These are phyloP conservation scores for Litoditis marina DNA, from an alignment of 2,888 invertebrate species.

Conservation along the genomic window DNA sequence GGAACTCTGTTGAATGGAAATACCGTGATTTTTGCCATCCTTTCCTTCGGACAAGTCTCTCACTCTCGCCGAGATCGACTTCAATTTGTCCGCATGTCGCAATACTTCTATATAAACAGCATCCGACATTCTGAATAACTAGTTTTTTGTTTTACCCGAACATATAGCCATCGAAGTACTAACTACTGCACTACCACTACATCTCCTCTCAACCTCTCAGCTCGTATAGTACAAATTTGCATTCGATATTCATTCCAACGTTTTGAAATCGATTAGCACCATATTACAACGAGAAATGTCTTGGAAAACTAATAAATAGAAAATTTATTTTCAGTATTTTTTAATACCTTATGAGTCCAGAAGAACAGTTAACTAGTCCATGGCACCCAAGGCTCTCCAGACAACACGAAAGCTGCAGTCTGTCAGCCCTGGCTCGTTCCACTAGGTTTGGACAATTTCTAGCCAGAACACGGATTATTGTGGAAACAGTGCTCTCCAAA, in stretches of 20 bases:
- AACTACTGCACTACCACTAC: too few species aligned
- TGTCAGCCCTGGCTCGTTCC: constrained; percentile 45
- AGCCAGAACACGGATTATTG: constrained; percentile 36
- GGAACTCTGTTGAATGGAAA: too few species aligned
- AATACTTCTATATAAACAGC: constrained; percentile 62
- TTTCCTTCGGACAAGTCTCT: constrained; percentile 58
- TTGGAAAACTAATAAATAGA: too few species aligned
- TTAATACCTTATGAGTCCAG: constrained; percentile 43
- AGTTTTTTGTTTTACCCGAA: constrained; percentile 5
- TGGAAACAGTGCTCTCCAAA: constrained; percentile 29
- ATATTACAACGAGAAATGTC: too few species aligned
- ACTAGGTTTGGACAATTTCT: constrained; percentile 47
- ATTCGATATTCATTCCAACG: too few species aligned
- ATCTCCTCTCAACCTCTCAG: too few species aligned
- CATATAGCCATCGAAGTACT: too few species aligned
- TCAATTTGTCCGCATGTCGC: constrained; percentile 59
- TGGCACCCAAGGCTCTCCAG: constrained; percentile 62
- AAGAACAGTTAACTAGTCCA: constrained; percentile 62
- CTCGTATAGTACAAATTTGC: too few species aligned
- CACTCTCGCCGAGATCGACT: constrained; percentile 57
- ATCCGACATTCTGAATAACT: constrained; percentile 61
- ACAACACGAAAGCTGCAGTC: constrained; percentile 50
- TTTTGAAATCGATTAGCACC: too few species aligned
- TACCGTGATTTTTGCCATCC: constrained; percentile 4
- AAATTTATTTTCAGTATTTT: too few species aligned